phyloP scores from a whole-genome alignment of 2,797 vertebrate genomes.

The Halcyon smyrnensis region DNA sequence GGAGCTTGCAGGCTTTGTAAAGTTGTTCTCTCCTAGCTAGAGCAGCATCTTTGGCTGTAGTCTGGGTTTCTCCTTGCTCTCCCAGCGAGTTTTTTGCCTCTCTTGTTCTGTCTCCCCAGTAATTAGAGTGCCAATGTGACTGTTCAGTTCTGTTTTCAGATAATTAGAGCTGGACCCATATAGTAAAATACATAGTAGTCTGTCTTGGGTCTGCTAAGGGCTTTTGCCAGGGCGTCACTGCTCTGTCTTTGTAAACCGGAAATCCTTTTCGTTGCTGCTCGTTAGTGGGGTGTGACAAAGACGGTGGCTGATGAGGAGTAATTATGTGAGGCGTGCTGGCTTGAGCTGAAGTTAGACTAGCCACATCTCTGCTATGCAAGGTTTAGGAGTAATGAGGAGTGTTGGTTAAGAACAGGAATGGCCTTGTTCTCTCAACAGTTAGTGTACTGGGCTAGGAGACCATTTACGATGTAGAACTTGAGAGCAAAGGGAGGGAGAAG shows the following conservation, averaged over 20 bases:
- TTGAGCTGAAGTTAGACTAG: not conserved
- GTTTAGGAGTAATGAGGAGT: not conserved
- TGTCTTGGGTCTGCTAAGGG: not conserved
- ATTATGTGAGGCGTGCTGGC: not conserved
- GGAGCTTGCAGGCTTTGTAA: not conserved
- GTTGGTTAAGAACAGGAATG: not conserved
- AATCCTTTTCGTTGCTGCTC: not conserved
- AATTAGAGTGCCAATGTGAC: not conserved
- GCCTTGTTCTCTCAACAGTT: constrained; percentile 3
- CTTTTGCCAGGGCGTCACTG: not conserved
- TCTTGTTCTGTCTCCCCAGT: not conserved
- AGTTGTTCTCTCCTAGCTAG: not conserved
- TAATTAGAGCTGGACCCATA: not conserved
- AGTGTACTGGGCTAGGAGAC: not conserved
- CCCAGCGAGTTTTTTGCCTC: not conserved
- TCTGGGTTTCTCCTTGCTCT: not conserved
- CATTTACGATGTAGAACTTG: not conserved
- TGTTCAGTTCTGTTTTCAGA: not conserved
- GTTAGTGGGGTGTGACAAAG: not conserved
- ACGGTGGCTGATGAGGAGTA: rapidly evolving
- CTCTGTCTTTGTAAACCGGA: not conserved
- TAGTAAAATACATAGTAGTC: not conserved
- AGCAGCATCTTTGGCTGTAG: not conserved
- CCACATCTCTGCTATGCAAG: not conserved
- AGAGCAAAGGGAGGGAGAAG: not conserved